phyloP scores from a whole-genome alignment of 1,140 invertebrate genomes.

The Microplitis demolitor region DNA sequence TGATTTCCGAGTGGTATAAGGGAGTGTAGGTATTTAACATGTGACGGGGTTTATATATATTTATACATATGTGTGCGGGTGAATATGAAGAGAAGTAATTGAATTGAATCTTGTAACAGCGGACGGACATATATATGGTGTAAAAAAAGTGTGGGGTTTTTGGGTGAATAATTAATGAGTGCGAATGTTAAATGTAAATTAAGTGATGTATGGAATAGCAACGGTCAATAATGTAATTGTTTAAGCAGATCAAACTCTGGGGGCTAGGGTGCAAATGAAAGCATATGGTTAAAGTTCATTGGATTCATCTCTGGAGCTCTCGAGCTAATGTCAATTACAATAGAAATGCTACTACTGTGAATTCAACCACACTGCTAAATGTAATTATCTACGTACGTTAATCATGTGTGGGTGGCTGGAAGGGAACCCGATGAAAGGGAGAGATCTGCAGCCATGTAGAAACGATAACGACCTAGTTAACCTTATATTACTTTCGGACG shows the following conservation, averaged over 20 bases:
- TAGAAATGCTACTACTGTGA: background rate
- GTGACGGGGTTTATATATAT: too few relatives aligned
- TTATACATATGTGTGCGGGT: too few relatives aligned
- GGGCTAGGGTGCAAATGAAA: background rate
- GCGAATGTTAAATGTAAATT: too few relatives aligned
- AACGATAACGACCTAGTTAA: constrained; percentile 31
- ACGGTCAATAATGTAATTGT: constrained; percentile 4
- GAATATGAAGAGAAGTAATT: too few relatives aligned
- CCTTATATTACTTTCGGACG: constrained; percentile 18
- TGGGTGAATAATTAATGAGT: too few relatives aligned
- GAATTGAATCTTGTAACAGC: too few relatives aligned
- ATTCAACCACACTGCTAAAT: constrained; percentile 14
- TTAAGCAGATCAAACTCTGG: background rate
- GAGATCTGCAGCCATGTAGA: background rate
- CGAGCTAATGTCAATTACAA: constrained; percentile 11
- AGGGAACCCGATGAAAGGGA: too few relatives aligned
- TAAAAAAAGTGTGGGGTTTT: too few relatives aligned
- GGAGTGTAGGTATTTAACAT: too few relatives aligned
- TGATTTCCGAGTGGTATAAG: too few relatives aligned
- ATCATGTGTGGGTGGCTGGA: constrained; percentile 2
- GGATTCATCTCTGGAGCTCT: background rate
- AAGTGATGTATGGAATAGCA: background rate
- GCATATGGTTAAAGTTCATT: background rate
- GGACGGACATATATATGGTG: too few relatives aligned
- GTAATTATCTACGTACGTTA: constrained; percentile 30